Percentiles rank a stretch among this genome's conserved stretches.
Evolutionary conservation across 2,888 invertebrate species (phyloP).

Genomic region (Eueremaeus valkanovi): DNA sequence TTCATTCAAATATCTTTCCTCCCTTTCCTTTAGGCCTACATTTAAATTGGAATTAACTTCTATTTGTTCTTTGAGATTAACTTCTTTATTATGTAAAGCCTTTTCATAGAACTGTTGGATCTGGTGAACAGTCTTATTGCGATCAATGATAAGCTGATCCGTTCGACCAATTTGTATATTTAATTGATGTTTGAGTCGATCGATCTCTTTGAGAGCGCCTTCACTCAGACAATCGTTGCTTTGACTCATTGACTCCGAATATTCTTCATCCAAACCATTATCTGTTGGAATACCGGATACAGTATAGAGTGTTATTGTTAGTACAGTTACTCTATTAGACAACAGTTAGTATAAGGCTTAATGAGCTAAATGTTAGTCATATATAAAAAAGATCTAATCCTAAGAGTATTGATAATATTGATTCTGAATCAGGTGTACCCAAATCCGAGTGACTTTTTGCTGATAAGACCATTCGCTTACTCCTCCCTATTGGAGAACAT

Average conservation of each 20-base stretch:
- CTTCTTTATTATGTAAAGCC: conserved; percentile 20
- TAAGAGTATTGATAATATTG: neutral
- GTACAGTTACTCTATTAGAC: too few relatives aligned
- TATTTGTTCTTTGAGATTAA: conserved; percentile 12
- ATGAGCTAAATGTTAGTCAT: conserved; percentile 18
- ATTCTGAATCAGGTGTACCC: neutral
- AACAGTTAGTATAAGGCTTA: too few relatives aligned
- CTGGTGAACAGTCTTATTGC: conserved; percentile 15
- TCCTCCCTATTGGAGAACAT: conserved; percentile 10
- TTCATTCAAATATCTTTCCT: neutral
- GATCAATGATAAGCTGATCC: conserved; percentile 31
- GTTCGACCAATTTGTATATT: conserved; percentile 26
- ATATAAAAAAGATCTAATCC: conserved; percentile 12
- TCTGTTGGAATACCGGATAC: conserved; percentile 10
- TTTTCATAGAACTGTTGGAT: conserved; percentile 34
- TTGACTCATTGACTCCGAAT: conserved; percentile 27
- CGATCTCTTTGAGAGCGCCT: conserved; percentile 12
- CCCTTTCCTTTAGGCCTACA: neutral
- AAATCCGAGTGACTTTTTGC: conserved; percentile 29
- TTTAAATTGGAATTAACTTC: conserved; percentile 23
- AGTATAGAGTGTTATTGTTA: too few relatives aligned
- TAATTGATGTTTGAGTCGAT: conserved; percentile 22
- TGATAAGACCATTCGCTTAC: conserved; percentile 25
- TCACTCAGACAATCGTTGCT: neutral
- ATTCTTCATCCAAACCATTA: conserved; percentile 4